Evolutionary conservation across 2,113 vertebrate genomes (phyloP).

Genomic region (Zeus faber): DNA sequence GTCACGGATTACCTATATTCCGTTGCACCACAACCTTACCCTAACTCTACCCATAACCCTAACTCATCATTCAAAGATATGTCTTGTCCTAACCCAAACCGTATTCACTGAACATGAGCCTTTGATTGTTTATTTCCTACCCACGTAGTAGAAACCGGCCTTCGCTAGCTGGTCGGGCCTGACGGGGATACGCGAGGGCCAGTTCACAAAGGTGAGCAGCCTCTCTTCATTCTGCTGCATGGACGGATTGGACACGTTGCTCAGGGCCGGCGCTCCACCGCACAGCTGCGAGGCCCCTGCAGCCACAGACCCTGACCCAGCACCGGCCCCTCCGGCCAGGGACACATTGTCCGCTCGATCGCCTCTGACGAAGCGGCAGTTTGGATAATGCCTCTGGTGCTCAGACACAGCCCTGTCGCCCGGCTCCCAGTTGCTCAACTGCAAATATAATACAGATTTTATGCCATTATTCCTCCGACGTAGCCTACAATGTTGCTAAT

Average conservation of each 20-base stretch:
- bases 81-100: too few relatives aligned
- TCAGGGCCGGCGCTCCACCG: slow-evolving; percentile 56
- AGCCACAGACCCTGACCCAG: not conserved
- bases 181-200: slow-evolving; percentile 89
- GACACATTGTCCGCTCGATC: slow-evolving; percentile 75
- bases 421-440: slow-evolving; percentile 93
- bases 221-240: slow-evolving; percentile 90
- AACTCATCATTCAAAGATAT: too few relatives aligned
- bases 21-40: too few relatives aligned
- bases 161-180: slow-evolving; percentile 89
- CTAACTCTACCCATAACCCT: too few relatives aligned
- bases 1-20: too few relatives aligned
- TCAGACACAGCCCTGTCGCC: slow-evolving; percentile 92
- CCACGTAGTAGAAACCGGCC: slow-evolving; percentile 97
- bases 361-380: slow-evolving; percentile 85
- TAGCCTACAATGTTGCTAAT: too few relatives aligned
- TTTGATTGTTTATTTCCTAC: too few relatives aligned
- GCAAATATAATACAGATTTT: slow-evolving; percentile 24
- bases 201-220: slow-evolving; percentile 87
- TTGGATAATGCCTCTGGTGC: slow-evolving; percentile 92
- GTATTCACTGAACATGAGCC: too few relatives aligned
- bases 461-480: too few relatives aligned
- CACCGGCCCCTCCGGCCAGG: slow-evolving; percentile 50
- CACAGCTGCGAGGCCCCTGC: slow-evolving; percentile 36
- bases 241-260: slow-evolving; percentile 86